These are phyloP conservation scores for Escarpia spicata DNA, from an alignment of 2,888 invertebrate species.

Conservation along the genomic window DNA sequence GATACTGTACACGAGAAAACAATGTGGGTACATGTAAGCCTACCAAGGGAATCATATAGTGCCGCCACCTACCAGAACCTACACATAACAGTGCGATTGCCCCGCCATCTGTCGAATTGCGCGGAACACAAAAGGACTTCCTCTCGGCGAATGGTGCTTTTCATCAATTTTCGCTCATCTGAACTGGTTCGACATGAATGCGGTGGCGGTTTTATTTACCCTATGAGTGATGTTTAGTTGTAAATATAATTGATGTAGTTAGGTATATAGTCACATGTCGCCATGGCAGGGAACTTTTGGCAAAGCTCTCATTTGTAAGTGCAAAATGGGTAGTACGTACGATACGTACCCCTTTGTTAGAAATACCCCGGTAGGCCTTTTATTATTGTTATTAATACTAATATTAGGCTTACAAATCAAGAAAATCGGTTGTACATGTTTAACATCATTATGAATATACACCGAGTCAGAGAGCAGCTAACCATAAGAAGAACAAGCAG, in stretches of 20 bases:
- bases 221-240: background rate
- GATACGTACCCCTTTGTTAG: background rate
- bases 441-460: no score
- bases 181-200: background rate
- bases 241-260: background rate
- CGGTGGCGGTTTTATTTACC: background rate
- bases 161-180: background rate
- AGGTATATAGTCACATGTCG: background rate
- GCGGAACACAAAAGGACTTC: no score
- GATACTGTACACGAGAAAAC: no score
- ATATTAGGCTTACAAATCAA: no score
- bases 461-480: no score
- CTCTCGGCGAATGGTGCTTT: background rate
- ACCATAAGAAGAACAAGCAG: no score
- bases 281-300: conserved; percentile 28
- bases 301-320: conserved; percentile 26
- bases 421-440: no score
- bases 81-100: background rate
- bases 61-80: background rate
- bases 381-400: no score
- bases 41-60: background rate
- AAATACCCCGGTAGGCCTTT: no score
- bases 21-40: no score
- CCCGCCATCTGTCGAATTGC: no score
- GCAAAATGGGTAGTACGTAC: background rate